Conservation (phyloP, 2,888 invertebrate genomes). For the Anticlea derivata region DNA sequence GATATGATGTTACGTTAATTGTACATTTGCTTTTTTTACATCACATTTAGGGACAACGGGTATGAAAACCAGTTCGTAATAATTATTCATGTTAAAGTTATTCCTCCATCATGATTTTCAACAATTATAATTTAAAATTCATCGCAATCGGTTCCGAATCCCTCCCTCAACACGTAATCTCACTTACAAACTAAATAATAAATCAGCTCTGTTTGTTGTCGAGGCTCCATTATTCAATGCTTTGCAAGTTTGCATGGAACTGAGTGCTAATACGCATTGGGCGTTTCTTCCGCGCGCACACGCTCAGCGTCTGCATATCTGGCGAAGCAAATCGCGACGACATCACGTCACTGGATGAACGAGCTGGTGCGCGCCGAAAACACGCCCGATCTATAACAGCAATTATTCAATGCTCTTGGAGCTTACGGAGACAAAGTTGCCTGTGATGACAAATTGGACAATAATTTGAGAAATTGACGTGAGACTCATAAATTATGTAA, state of each 20-base stretch:
- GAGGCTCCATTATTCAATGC: slow-evolving; percentile 5
- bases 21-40: no score
- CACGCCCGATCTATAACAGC: no score
- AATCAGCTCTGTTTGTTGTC: slow-evolving; percentile 41
- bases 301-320: no score
- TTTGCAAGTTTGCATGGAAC: not conserved
- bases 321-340: no score
- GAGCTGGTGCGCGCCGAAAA: no score
- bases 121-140: slow-evolving; percentile 21
- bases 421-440: not conserved
- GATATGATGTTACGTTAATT: no score
- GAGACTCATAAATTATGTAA: slow-evolving; percentile 12
- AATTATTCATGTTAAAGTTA: no score
- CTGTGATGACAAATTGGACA: slow-evolving; percentile 14
- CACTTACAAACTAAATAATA: slow-evolving; percentile 51
- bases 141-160: slow-evolving; percentile 14
- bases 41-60: no score
- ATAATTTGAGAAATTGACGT: slow-evolving; percentile 12
- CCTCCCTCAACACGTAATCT: slow-evolving; percentile 21
- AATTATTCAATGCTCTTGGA: not conserved
- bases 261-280: no score
- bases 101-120: slow-evolving; percentile 2
- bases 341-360: no score
- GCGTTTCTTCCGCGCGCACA: no score
- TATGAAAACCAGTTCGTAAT: no score